A percentile compares a stretch with the other conserved stretches of the same genome.
phyloP scores from a whole-genome alignment of 2,113 vertebrate species.

The Boulengeromyrus knoepffleri region DNA sequence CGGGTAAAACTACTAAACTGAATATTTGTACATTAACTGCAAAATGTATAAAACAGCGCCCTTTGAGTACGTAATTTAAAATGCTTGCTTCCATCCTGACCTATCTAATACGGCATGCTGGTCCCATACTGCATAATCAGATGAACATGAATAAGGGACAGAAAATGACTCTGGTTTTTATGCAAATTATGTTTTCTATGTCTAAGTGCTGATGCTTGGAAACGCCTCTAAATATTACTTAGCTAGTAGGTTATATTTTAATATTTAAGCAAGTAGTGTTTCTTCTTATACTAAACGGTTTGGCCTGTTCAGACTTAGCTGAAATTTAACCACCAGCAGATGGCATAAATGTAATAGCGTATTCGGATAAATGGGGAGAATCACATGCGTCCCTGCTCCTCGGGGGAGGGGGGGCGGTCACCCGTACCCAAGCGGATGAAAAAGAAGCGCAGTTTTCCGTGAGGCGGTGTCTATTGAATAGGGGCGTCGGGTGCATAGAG shows the following conservation, averaged over 20 bases:
- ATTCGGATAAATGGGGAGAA: not conserved
- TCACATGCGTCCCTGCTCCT: not conserved
- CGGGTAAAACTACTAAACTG: not conserved
- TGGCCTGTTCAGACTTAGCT: not conserved
- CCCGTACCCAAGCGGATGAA: not conserved
- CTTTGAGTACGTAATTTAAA: not conserved
- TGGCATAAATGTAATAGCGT: conserved; percentile 2
- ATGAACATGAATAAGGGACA: not conserved
- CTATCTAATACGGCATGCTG: not conserved
- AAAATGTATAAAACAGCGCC: not conserved
- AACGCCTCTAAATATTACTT: not conserved
- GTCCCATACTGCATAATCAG: not conserved
- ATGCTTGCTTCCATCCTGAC: not conserved
- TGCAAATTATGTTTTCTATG: not conserved
- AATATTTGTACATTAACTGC: not conserved
- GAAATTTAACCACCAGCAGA: conserved; percentile 12
- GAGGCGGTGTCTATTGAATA: not conserved
- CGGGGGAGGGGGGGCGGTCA: not conserved
- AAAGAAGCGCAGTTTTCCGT: not conserved
- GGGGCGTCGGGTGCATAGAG: not conserved
- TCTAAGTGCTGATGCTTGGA: not conserved
- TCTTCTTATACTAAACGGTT: not conserved
- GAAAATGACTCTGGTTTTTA: not conserved
- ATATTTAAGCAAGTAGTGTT: not conserved
- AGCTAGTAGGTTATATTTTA: not conserved